A percentile compares a stretch with the other conserved stretches of the same genome.
These are phyloP conservation scores for Sarcoramphus papa DNA, from an alignment of 2,797 vertebrate species.

Conservation along the genomic window DNA sequence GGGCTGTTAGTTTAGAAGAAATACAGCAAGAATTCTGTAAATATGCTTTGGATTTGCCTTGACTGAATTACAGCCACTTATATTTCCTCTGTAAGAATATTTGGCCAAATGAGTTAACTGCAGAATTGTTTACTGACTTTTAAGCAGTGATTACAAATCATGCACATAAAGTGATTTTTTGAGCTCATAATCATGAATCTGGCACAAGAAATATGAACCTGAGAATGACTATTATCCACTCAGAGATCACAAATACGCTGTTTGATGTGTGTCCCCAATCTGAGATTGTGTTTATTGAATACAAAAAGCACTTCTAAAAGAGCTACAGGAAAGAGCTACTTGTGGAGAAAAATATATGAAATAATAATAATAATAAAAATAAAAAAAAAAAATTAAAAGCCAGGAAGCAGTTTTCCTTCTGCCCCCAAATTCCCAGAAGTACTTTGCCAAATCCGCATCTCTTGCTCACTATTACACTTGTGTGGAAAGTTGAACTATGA, in stretches of 20 bases:
- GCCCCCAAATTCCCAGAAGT: not conserved
- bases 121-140: not conserved
- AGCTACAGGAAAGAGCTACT: not conserved
- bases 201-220: not conserved
- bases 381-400: not conserved
- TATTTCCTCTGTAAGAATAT: not conserved
- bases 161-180: not conserved
- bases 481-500: not conserved
- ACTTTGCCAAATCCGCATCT: not conserved
- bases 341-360: not conserved
- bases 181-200: not conserved
- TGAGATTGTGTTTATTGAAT: not conserved
- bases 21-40: not conserved
- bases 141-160: not conserved
- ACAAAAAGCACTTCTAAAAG: not conserved
- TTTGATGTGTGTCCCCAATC: not conserved
- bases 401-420: not conserved
- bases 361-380: not conserved
- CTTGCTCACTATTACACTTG: not conserved
- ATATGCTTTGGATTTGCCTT: not conserved
- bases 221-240: not conserved
- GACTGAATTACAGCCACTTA: not conserved
- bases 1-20: not conserved
- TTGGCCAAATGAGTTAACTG: not conserved
- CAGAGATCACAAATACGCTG: not conserved